Base-by-base conservation (phyloP, 1,140 invertebrate genomes). In the Uloborus diversus region DNA sequence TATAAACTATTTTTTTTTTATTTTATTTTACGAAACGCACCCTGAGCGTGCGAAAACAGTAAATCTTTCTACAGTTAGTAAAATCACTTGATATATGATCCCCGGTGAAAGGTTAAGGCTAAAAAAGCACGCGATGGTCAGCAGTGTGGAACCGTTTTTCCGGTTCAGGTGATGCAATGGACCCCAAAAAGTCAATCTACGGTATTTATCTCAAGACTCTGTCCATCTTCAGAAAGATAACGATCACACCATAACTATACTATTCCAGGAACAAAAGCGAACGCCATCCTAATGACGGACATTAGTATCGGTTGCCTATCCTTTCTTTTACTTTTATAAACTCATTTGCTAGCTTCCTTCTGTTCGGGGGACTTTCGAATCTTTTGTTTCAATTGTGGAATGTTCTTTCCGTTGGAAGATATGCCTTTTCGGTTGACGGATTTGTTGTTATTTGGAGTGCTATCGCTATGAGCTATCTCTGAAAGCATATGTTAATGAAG, bases 121-220 rank as follows among this genome's bases (percentile, higher is more conserved):
- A 53, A 53, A 3, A 30, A n/a, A 20, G 30, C 73, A 76, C 73
- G 73, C 73, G 73, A 76, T 62, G 47, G 37, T 65, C 47, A 69
- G 13, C 73, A 73, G 69, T 59, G 42, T 65, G 73, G 73, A 76
- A 76, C 73, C 73, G 25, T 76, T 76, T 76, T 76, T 76, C 73
- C 73, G 73, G 73, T 76, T 76, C 73, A 76, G 49, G 49, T 65
- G 61, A n/a, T 49, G 73, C 73, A 53, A 65, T 27, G 28, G 35
- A 47, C 17, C 62, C 62, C 35, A 5, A 5, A 42, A 23, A 76
- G 49, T 32, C 73, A 65, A 69, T 76, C 61, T 65, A 9, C 32
- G 1, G 28, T 32, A n/a, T 42, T 76, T 35, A 76, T 76, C 73
- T 76, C 57, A n/a, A n/a, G n/a, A n/a, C n/a, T n/a, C n/a, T n/a